Percentiles rank a stretch among this genome's conserved stretches.
phyloP scores from a whole-genome alignment of 1,140 invertebrate genomes.

The Littorina saxatilis region DNA sequence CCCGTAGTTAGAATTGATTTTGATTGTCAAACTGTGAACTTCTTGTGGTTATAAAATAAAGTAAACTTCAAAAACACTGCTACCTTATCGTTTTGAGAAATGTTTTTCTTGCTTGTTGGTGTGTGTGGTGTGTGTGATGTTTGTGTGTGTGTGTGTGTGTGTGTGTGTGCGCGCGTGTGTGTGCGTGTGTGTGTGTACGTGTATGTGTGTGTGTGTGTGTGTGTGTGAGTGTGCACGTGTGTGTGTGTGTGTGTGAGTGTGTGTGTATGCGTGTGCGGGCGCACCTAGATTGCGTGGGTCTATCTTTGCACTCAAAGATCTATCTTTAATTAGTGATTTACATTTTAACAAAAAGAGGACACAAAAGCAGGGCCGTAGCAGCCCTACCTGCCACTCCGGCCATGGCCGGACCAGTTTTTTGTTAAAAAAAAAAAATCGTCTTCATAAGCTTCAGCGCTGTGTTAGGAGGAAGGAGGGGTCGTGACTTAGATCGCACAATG shows the following conservation, averaged over 20 bases:
- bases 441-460: too few relatives aligned
- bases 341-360: too few relatives aligned
- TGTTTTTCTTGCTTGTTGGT: background rate
- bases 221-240: background rate
- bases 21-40: background rate
- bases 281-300: too few relatives aligned
- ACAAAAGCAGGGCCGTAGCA: too few relatives aligned
- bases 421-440: too few relatives aligned
- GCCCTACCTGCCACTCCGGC: too few relatives aligned
- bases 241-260: constrained; percentile 24
- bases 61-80: background rate
- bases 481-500: too few relatives aligned
- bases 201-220: background rate
- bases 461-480: too few relatives aligned
- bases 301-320: too few relatives aligned
- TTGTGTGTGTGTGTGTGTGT: constrained; percentile 3
- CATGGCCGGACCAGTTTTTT: too few relatives aligned
- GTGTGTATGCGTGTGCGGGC: constrained; percentile 20
- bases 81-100: background rate
- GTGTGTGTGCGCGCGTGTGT: background rate
- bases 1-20: too few relatives aligned
- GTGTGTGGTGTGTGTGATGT: background rate
- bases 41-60: background rate
- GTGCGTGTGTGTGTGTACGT: background rate
- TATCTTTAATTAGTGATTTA: too few relatives aligned